Conservation (phyloP, 2,113 vertebrate genomes). For the Fregata magnificens region DNA sequence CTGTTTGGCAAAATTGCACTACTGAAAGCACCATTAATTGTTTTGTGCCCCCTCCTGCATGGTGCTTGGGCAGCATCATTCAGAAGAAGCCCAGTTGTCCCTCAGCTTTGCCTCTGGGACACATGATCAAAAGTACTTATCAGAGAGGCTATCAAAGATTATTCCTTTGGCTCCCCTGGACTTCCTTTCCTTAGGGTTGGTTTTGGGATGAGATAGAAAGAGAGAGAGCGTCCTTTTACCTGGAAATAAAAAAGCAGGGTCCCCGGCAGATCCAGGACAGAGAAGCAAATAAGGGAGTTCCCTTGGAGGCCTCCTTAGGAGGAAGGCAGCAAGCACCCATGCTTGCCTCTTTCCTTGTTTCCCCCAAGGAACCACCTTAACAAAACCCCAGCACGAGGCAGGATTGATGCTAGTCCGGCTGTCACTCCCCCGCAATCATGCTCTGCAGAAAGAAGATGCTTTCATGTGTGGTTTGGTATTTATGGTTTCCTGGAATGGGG, state of each 20-base stretch:
- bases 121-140: neutral
- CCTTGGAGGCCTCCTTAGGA: neutral
- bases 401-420: neutral
- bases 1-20: neutral
- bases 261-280: neutral
- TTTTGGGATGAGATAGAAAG: neutral
- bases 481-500: conserved; percentile 51
- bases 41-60: neutral
- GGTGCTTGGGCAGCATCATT: neutral
- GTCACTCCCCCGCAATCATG: neutral
- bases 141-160: neutral
- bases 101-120: neutral
- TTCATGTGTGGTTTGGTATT: conserved; percentile 30
- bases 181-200: neutral
- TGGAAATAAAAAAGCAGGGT: neutral
- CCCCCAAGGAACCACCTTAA: neutral
- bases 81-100: neutral
- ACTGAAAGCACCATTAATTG: neutral
- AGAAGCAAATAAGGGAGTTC: neutral
- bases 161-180: neutral
- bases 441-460: neutral
- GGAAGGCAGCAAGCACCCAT: neutral
- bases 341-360: neutral
- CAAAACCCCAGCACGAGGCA: neutral
- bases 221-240: neutral